Evolutionary conservation across 2,797 vertebrate species (phyloP).

Genomic region (Varecia variegata): DNA sequence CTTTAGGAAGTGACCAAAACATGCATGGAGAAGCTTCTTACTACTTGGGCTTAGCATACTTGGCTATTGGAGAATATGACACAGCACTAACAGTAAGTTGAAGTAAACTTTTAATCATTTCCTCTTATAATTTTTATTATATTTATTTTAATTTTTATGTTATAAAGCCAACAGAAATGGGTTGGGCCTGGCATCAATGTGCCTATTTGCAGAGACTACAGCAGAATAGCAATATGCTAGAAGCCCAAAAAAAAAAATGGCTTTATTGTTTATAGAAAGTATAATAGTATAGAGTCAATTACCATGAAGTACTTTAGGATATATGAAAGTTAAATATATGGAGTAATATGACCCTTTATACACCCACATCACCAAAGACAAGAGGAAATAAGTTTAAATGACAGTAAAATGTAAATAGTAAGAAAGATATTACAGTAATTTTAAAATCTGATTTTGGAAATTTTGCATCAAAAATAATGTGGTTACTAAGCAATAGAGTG

Average conservation of each 20-base stretch:
- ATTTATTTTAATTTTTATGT: slow-evolving; percentile 1
- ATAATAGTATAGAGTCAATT: neutral
- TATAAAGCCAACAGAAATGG: neutral
- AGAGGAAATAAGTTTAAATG: slow-evolving; percentile 11
- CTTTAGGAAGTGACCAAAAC: slow-evolving; percentile 85
- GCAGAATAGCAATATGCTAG: neutral
- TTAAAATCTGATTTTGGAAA: neutral
- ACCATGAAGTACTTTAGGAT: neutral
- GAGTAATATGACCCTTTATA: neutral
- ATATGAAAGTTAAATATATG: neutral
- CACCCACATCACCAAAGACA: neutral
- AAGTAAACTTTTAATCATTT: slow-evolving; percentile 48
- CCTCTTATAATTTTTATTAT: neutral
- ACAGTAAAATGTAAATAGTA: neutral
- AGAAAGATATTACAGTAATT: neutral
- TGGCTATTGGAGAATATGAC: slow-evolving; percentile 81
- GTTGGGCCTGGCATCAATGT: neutral
- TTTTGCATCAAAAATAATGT: neutral
- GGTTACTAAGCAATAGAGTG: neutral
- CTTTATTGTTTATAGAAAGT: neutral
- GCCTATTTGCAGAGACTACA: neutral
- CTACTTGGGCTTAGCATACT: slow-evolving; percentile 84
- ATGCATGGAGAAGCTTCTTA: slow-evolving; percentile 85
- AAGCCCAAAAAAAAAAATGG: neutral
- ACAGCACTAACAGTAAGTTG: slow-evolving; percentile 83